Base-by-base conservation (phyloP, 2,888 invertebrate species). In the Dicycla oo region DNA sequence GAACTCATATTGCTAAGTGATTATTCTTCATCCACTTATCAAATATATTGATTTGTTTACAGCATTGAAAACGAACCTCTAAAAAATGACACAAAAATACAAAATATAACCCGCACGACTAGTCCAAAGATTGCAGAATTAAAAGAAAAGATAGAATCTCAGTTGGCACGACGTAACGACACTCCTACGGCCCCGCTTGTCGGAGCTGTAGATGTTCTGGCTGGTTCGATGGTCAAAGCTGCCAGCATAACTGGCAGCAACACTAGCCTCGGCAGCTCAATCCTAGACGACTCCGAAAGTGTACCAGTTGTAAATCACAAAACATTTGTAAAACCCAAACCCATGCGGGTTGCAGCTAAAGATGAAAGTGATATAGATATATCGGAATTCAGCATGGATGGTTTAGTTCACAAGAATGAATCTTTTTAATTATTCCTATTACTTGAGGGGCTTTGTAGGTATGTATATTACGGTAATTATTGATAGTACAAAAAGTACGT, bases 91-190 rank as follows among this genome's bases (percentile, higher is more conserved):
- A 92, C 92, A 0, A 94, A 91, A 78, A 94, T 96, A 73, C 91
- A 95, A 81, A 85, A 96, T n/a, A 92, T 92, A 79, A 94, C 95
- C 20, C 92, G 94, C 23, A 95, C 96, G 26, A 95, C 96, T 57
- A 96, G 96, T 84, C 95, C 96, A 30, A 97, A 96, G 88, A 96
- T 97, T 63, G 95, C 96, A 4, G 96, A 96, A 89, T 89, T 97
- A 69, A 96, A 96, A 69, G 92, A 95, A 83, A 95, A 94, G n/a
- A 96, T 97, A 49, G 96, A 97, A 87, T 93, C 94, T 8, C 96
- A 97, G 88, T 91, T 97, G 80, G 92, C 93, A 8, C 86, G 92
- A 40, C 92, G 96, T n/a, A 93, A 90, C 49, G 91, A 91, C n/a
- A 92, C 92, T 26, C 88, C 92, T 34, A 89, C 92, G 15, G 91